A percentile compares a stretch with the other conserved stretches of the same genome.
These are phyloP conservation scores for Arbacia lixula DNA, from an alignment of 53 echinoderm and acorn worm species.

Conservation along the genomic window DNA sequence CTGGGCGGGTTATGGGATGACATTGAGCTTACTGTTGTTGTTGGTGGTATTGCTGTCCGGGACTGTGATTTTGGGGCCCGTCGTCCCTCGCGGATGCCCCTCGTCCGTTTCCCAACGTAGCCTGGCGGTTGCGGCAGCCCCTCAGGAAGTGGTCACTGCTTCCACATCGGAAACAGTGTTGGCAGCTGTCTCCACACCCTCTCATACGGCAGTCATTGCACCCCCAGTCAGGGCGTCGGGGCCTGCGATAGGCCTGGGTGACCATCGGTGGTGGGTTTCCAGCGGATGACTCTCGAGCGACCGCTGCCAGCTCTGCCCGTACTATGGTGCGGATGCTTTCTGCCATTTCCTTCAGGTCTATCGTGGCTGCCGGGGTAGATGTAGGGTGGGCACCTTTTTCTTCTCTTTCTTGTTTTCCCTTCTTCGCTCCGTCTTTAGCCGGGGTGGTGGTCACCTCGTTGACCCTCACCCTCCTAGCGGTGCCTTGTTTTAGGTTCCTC, in stretches of 20 bases:
- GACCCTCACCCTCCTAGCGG: no score
- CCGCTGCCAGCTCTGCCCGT: background rate
- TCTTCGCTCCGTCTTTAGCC: background rate
- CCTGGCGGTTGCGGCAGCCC: background rate
- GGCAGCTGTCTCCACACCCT: background rate
- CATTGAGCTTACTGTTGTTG: no score
- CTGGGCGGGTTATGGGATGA: no score
- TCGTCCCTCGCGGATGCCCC: background rate
- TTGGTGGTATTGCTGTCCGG: no score
- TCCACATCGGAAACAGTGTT: slow-evolving; percentile 36
- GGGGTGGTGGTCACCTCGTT: background rate
- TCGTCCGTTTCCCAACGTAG: background rate
- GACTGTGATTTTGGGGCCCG: background rate
- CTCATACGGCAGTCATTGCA: background rate
- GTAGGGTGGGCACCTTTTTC: no score
- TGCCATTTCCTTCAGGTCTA: background rate
- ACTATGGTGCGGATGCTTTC: background rate
- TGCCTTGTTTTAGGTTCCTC: background rate
- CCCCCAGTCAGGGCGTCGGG: background rate
- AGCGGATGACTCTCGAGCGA: no score
- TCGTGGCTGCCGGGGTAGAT: background rate
- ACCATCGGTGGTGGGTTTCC: background rate
- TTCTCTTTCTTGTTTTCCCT: background rate
- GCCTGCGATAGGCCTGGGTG: background rate
- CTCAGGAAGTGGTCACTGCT: background rate